Evolutionary conservation across 2,797 vertebrate genomes (phyloP), one percentile per base, ranked within the genome.

Genomic region (Rousettus madagascariensis): DNA sequence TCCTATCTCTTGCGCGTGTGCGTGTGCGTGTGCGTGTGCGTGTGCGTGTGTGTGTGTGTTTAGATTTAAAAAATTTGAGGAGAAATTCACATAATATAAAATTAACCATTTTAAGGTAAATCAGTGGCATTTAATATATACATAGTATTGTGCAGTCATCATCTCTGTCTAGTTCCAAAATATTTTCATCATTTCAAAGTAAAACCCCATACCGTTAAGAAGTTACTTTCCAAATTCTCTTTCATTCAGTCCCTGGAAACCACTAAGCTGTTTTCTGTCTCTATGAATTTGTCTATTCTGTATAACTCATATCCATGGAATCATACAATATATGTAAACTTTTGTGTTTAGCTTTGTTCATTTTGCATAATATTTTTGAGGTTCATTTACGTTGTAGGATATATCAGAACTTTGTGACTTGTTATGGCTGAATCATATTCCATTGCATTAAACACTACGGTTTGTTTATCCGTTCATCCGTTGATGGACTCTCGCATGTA

Each of bases 61-160:
- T 49, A 49, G 46, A 4, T 4, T 6, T 28, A 19, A 65, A 83
- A 43, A 15, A 1, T 1, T 38, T n/a, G 15, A 68, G 49, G 12
- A 59, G 33, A 89, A 84, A 57, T 24, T 26, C 61, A 57, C 6
- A 16, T 17, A 68, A 59, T 6, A 61, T 69, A 90, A 92, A 90
- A 82, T 33, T 74, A 26, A 72, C 30, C 30, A 85, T 68, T 46
- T 46, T 49, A 36, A n/a, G 24, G 17, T 79, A 49, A 38, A 38
- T 82, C 33, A 43, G 28, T 59, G 71, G 61, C 55, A 88, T 49
- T 87, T 75, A 53, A 38, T 63, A 63, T 75, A 91, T 63, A 74
- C 61, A 33, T 30, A 63, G 10, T 69, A 38, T 65, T 19, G 0
- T n/a, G 10, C 30, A 61, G 46, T 2, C 33, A 92, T 5, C 7